Conservation (phyloP, 2,113 vertebrate species). For the Menidia beryllina region DNA sequence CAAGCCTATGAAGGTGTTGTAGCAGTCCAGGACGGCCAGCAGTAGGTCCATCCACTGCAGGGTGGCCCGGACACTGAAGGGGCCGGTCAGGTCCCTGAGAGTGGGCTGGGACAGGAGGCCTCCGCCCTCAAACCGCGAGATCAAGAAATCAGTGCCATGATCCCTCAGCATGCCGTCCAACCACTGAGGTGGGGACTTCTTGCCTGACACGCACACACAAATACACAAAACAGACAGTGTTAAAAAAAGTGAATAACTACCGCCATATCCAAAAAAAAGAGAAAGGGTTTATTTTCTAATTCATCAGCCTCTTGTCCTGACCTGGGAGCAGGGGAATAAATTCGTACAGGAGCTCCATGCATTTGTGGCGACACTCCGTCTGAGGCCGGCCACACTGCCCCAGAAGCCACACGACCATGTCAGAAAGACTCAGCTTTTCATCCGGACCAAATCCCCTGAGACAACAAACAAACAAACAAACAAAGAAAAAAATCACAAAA, state of each 20-base stretch:
- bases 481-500: too few species aligned
- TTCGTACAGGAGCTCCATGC: constrained; percentile 94
- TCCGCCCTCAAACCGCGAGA: constrained; percentile 89
- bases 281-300: neutral
- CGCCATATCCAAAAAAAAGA: too few species aligned
- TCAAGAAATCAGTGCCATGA: constrained; percentile 80
- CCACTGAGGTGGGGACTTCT: constrained; percentile 86
- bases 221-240: too few species aligned
- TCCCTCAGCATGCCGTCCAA: constrained; percentile 84
- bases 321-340: constrained; percentile 93
- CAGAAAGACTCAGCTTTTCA: constrained; percentile 81
- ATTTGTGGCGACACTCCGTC: constrained; percentile 93
- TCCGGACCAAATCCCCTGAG: constrained; percentile 87
- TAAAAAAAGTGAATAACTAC: too few species aligned
- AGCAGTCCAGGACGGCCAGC: constrained; percentile 93
- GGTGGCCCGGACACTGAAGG: constrained; percentile 84
- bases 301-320: constrained; percentile 53
- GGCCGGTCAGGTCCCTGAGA: constrained; percentile 80
- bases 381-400: constrained; percentile 92
- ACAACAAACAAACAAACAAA: too few species aligned
- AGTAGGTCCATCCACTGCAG: constrained; percentile 94
- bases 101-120: constrained; percentile 90
- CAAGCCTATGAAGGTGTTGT: constrained; percentile 91
- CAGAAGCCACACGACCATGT: constrained; percentile 91
- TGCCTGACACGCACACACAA: constrained; percentile 79